Base-by-base conservation (phyloP, 2,113 vertebrate genomes). In the Laticauda laticaudata region DNA sequence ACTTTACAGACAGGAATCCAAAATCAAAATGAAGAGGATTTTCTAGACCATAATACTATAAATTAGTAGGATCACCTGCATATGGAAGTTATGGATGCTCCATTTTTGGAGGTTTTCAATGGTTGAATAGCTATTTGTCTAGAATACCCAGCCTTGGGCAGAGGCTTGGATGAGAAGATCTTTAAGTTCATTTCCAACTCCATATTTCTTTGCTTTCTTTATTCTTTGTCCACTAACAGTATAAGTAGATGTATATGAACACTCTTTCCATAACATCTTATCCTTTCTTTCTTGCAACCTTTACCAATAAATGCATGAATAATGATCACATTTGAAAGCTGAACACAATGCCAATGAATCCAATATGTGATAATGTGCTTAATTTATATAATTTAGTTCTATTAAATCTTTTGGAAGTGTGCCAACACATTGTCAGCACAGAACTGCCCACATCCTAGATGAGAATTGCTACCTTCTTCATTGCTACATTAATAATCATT, bases 311-410 rank as follows among this genome's bases (percentile, higher is more conserved):
- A 81, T 54, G 4, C 86, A 87, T 7, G 29, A 85, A 26, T 34
- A 85, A 87, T 64, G 55, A 5, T 26, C 57, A 34, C 23, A 54
- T 75, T 86, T 59, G 20, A 48, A 57, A 57, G 18, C 45, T 93
- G 24, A 55, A 51, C 55, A 86, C 15, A 64, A 86, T 90, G 45
- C 45, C 34, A 86, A 39, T 57, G 29, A 57, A 85, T 57, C 87
- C 34, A 56, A 4, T 54, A 88, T 43, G 69, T 55, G 3, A 10
- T 34, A 24, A 57, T 57, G 23, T 86, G 20, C 39, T 92, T 92
- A 95, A 94, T 94, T 96, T 95, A 95, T 89, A 94, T 88, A 90
- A 96, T 95, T 92, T 94, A 95, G 96, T 92, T 86, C 91, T 92
- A 92, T 4, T 94, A 85, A 39, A 87, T 1, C 20, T 61, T 61